A percentile compares a stretch with the other conserved stretches of the same genome.
Conservation (phyloP, 2,797 vertebrate species). For the Enteromius paludinosus region DNA sequence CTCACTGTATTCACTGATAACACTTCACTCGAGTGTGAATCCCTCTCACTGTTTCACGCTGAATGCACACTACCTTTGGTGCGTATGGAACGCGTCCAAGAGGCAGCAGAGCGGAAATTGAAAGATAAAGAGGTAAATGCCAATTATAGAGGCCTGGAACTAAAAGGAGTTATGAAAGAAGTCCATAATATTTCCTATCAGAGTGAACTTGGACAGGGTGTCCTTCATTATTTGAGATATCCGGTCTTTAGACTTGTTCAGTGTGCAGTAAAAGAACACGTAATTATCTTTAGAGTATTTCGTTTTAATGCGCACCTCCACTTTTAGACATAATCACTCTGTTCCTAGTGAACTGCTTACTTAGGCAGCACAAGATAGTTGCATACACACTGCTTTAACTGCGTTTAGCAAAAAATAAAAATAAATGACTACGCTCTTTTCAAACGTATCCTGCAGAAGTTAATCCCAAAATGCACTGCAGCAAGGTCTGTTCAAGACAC, state of each 20-base stretch:
- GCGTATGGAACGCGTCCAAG: conserved; percentile 38
- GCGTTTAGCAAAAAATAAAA: background rate
- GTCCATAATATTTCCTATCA: conserved; percentile 38
- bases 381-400: background rate
- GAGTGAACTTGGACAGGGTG: conserved; percentile 40
- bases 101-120: conserved; percentile 43
- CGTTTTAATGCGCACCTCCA: conserved; percentile 34
- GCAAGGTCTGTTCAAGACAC: background rate
- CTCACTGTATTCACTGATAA: conserved; percentile 51
- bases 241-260: conserved; percentile 34
- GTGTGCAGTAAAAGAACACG: conserved; percentile 36
- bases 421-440: background rate
- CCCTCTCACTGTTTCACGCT: conserved; percentile 53
- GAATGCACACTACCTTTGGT: conserved; percentile 47
- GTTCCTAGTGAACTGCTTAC: background rate
- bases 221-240: conserved; percentile 37
- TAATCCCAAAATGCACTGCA: background rate
- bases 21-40: conserved; percentile 58
- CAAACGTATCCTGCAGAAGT: background rate
- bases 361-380: background rate
- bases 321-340: background rate
- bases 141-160: conserved; percentile 60
- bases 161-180: conserved; percentile 38
- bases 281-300: conserved; percentile 51
- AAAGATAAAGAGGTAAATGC: conserved; percentile 50